Percentiles rank a stretch among this genome's conserved stretches.
Conservation (phyloP, 2,113 vertebrate species). For the Malurus elegans region DNA sequence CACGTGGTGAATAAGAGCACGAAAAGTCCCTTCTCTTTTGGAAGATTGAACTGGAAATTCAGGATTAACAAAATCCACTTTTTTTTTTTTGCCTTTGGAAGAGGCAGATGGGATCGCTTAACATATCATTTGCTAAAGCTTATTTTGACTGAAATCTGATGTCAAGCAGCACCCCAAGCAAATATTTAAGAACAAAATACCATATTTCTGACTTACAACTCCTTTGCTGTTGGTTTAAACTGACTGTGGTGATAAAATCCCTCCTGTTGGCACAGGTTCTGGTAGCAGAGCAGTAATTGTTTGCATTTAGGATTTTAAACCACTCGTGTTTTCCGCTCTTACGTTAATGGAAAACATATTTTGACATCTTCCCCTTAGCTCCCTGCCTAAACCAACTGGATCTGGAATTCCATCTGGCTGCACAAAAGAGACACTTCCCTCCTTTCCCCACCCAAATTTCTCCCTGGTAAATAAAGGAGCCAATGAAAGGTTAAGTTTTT, state of each 20-base stretch:
- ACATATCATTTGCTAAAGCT: neutral
- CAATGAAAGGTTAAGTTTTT: neutral
- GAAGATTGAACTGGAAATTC: neutral
- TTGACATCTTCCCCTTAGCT: constrained; percentile 13
- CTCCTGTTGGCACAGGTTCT: neutral
- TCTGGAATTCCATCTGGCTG: neutral
- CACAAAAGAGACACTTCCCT: neutral
- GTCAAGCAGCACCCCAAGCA: neutral
- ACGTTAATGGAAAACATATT: neutral
- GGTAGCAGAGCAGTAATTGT: neutral
- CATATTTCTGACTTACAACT: constrained; percentile 6
- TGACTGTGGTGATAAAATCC: neutral
- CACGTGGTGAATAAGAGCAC: neutral
- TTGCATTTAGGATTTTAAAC: neutral
- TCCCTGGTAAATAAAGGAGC: neutral
- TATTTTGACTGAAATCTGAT: constrained; percentile 35
- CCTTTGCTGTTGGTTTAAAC: neutral
- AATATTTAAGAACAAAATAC: constrained; percentile 33
- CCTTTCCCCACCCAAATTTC: neutral
- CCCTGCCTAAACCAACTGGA: neutral
- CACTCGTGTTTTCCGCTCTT: neutral
- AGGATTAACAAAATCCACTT: neutral
- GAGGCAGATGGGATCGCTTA: constrained; percentile 13
- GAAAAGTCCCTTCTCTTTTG: neutral
- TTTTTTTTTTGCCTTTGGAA: neutral